These are phyloP conservation scores for Gerris buenoi DNA, from an alignment of 1,140 invertebrate species.

Conservation along the genomic window DNA sequence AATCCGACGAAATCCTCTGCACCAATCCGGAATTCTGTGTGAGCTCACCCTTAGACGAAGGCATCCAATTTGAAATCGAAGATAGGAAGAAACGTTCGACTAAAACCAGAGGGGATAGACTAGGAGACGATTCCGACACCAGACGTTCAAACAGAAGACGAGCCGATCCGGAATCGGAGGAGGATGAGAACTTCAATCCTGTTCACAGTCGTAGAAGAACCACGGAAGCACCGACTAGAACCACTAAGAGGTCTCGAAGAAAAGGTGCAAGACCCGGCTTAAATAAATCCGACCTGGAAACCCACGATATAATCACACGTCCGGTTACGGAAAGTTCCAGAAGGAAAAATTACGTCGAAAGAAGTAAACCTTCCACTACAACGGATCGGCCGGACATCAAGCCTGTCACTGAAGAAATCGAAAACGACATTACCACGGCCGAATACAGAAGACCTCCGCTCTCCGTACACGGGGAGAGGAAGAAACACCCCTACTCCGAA, in stretches of 20 bases:
- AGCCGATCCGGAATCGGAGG: neutral
- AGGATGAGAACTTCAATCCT: neutral
- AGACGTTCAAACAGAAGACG: neutral
- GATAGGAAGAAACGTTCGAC: neutral
- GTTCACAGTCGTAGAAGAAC: neutral
- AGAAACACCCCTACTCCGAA: neutral
- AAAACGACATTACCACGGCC: constrained; percentile 6
- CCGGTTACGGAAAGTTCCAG: too few species aligned
- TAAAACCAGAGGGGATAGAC: neutral
- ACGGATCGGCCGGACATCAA: neutral
- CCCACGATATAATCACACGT: neutral
- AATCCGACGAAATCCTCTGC: neutral
- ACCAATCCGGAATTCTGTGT: neutral
- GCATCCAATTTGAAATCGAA: neutral
- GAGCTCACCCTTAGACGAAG: neutral
- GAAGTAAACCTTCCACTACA: neutral
- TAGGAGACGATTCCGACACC: neutral
- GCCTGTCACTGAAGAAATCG: constrained; percentile 7
- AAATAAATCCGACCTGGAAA: neutral
- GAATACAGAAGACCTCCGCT: constrained; percentile 1
- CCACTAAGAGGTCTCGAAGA: neutral
- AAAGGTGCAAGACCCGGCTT: neutral
- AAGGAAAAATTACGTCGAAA: too few species aligned
- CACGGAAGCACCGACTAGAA: neutral
- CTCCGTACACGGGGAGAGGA: neutral